Evolutionary conservation across 2,113 vertebrate species (phyloP).

Genomic region (Nibea albiflora): DNA sequence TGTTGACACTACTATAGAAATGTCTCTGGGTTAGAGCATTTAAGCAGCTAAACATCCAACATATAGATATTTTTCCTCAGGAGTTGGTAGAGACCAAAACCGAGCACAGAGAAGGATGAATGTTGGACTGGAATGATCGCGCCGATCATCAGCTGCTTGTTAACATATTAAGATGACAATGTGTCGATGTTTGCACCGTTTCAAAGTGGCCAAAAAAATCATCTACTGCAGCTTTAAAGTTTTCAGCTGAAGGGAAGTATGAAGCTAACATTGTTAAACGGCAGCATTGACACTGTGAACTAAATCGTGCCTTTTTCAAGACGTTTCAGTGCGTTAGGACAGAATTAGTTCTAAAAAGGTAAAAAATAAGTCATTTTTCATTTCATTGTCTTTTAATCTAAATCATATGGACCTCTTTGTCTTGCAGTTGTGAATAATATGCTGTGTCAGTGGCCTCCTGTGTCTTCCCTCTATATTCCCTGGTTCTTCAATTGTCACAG

Average conservation of each 20-base stretch:
- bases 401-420: slow-evolving; percentile 47
- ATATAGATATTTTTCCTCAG: neutral
- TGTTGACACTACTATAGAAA: no score
- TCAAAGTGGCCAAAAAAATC: neutral
- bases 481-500: slow-evolving; percentile 70
- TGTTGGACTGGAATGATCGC: neutral
- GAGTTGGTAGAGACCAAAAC: neutral
- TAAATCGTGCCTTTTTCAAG: neutral
- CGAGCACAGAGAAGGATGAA: neutral
- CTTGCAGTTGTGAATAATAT: slow-evolving; percentile 52
- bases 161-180: no score
- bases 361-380: slow-evolving; percentile 48
- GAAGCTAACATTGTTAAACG: no score
- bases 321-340: neutral
- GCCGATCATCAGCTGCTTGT: neutral
- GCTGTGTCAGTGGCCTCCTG: slow-evolving; percentile 71
- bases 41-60: neutral
- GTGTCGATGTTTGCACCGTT: no score
- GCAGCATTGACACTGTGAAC: neutral
- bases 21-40: no score
- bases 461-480: slow-evolving; percentile 35
- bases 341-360: slow-evolving; percentile 25
- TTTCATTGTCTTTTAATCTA: slow-evolving; percentile 57
- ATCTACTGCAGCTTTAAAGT: slow-evolving; percentile 3
- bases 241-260: neutral